A percentile compares a stretch with the other conserved stretches of the same genome.
Conservation (phyloP, 2,113 vertebrate genomes). For the Austrofundulus limnaeus region DNA sequence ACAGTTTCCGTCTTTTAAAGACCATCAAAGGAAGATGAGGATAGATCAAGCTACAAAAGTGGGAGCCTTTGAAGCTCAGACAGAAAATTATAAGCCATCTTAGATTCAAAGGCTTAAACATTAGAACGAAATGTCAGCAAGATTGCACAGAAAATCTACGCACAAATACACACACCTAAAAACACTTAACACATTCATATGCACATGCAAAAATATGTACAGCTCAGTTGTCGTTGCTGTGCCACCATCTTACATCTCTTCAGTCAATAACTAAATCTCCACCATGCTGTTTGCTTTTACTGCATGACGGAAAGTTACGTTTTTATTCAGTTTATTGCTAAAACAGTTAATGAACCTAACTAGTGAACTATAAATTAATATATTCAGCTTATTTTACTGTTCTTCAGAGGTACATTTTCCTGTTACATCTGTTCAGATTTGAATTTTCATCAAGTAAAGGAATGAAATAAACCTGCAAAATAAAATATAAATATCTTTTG, state of each 20-base stretch:
- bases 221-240: conserved; percentile 25
- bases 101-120: conserved; percentile 42
- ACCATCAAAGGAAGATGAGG: conserved; percentile 69
- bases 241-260: conserved; percentile 16
- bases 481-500: too few relatives aligned
- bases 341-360: neutral
- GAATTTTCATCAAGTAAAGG: neutral
- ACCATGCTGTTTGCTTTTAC: conserved; percentile 52
- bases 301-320: conserved; percentile 66
- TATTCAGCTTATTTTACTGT: neutral
- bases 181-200: neutral
- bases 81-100: conserved; percentile 64
- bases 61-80: conserved; percentile 68
- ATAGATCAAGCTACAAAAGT: conserved; percentile 54
- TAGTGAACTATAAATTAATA: neutral
- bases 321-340: conserved; percentile 24
- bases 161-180: conserved; percentile 8
- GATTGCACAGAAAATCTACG: conserved; percentile 27
- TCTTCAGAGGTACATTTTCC: conserved; percentile 6
- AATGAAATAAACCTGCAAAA: too few relatives aligned
- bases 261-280: conserved; percentile 51
- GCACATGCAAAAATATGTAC: conserved; percentile 30
- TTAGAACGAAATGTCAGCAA: conserved; percentile 52
- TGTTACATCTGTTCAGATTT: neutral
- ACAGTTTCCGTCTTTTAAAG: conserved; percentile 62